Evolutionary conservation across 2,113 vertebrate genomes (phyloP).

Genomic region (Dasyurus viverrinus): DNA sequence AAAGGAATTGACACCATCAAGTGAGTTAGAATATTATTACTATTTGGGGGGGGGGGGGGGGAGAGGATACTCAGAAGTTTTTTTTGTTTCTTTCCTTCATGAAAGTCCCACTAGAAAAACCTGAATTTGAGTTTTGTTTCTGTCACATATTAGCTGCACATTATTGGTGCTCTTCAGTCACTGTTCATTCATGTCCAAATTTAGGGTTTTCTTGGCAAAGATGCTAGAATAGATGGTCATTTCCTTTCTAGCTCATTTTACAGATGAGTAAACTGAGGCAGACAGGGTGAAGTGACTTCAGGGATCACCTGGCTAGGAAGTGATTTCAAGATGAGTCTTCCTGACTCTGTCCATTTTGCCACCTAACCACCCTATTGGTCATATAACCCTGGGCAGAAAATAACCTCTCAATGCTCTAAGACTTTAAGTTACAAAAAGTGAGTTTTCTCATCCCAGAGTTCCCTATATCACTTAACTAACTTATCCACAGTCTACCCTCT

Average conservation of each 20-base stretch:
- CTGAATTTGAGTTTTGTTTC: neutral
- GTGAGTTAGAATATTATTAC: neutral
- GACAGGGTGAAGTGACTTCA: neutral
- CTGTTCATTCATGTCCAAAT: neutral
- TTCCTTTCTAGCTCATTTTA: neutral
- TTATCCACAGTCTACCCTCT: neutral
- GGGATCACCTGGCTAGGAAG: too few species aligned
- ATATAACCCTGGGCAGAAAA: neutral
- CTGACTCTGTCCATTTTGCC: neutral
- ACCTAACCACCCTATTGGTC: neutral
- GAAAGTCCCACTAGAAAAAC: neutral
- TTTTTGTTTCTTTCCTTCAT: neutral
- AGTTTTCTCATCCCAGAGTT: neutral
- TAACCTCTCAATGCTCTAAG: neutral
- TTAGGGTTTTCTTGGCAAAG: neutral
- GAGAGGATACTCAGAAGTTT: neutral
- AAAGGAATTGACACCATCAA: neutral
- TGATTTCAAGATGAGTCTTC: neutral
- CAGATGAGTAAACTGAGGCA: neutral
- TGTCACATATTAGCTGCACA: neutral
- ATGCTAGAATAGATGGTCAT: neutral
- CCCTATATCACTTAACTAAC: neutral
- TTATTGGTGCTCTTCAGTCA: neutral
- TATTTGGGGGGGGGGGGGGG: neutral
- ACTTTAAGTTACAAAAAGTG: neutral